These are phyloP conservation scores for Dicrurus megarhynchus DNA, from an alignment of 2,113 vertebrate species.

Conservation along the genomic window DNA sequence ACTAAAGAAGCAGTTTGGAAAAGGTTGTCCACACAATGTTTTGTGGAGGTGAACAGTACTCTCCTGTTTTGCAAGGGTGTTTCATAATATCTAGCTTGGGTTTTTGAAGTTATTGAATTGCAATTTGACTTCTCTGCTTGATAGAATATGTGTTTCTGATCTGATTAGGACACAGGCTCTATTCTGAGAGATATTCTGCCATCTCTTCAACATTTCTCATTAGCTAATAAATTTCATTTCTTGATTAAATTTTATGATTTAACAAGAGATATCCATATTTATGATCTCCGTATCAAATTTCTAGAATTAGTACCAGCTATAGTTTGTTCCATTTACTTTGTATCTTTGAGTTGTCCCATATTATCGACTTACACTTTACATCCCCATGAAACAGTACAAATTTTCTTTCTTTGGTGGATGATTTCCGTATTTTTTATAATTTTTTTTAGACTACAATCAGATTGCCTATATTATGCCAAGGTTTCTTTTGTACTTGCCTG, in stretches of 20 bases:
- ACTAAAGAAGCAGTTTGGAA: neutral
- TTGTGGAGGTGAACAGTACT: neutral
- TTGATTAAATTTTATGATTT: constrained; percentile 13
- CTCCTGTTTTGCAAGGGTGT: neutral
- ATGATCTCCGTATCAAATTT: neutral
- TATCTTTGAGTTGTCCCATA: neutral
- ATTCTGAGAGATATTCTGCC: neutral
- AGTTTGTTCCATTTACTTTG: neutral
- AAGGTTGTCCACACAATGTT: neutral
- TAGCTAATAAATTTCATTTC: neutral
- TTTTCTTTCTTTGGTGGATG: neutral
- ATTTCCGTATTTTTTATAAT: neutral
- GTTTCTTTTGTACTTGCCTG: neutral
- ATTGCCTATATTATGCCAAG: neutral
- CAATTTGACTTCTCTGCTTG: neutral
- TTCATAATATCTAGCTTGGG: neutral
- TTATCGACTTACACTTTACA: neutral
- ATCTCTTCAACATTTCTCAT: constrained; percentile 12
- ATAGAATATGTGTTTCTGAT: neutral
- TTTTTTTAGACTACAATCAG: neutral
- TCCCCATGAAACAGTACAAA: neutral
- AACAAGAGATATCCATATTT: constrained; percentile 28
- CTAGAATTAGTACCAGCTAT: neutral
- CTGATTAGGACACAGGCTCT: neutral
- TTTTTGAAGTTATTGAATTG: neutral